These are phyloP conservation scores for Tetranychus cinnabarinus DNA, from an alignment of 1,140 invertebrate genomes.

Conservation along the genomic window DNA sequence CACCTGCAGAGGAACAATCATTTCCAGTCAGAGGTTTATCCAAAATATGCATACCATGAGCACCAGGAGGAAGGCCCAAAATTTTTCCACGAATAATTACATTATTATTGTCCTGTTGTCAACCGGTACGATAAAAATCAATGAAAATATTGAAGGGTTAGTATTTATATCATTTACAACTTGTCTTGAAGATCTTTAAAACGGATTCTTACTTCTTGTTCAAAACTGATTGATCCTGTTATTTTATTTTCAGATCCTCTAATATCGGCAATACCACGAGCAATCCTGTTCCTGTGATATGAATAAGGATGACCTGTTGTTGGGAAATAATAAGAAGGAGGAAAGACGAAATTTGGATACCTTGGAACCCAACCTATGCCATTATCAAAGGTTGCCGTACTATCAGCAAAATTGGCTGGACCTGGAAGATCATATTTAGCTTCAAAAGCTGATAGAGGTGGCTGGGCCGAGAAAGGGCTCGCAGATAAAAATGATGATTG, in stretches of 20 bases:
- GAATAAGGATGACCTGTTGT: background rate
- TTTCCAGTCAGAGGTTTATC: conserved; percentile 16
- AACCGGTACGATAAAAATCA: background rate
- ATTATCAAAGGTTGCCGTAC: background rate
- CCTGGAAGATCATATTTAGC: background rate
- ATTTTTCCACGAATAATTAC: conserved; percentile 41
- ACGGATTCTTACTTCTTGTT: background rate
- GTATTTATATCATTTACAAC: background rate
- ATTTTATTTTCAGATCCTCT: background rate
- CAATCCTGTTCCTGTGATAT: background rate
- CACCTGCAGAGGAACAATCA: conserved; percentile 23
- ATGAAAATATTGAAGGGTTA: background rate
- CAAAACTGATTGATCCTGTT: background rate
- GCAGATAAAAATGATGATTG: no score
- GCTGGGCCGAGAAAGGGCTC: no score
- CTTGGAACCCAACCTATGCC: background rate
- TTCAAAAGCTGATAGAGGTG: background rate
- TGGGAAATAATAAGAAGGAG: background rate
- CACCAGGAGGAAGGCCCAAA: conserved; percentile 37
- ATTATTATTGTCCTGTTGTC: background rate
- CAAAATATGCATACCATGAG: conserved; percentile 21
- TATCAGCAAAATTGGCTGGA: background rate
- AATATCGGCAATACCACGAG: background rate
- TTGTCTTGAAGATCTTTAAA: background rate
- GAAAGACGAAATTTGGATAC: background rate